Percentiles rank a stretch among this genome's conserved stretches.
These are phyloP conservation scores for Taenioides sp. DNA, from an alignment of 2,797 vertebrate species.

Conservation along the genomic window DNA sequence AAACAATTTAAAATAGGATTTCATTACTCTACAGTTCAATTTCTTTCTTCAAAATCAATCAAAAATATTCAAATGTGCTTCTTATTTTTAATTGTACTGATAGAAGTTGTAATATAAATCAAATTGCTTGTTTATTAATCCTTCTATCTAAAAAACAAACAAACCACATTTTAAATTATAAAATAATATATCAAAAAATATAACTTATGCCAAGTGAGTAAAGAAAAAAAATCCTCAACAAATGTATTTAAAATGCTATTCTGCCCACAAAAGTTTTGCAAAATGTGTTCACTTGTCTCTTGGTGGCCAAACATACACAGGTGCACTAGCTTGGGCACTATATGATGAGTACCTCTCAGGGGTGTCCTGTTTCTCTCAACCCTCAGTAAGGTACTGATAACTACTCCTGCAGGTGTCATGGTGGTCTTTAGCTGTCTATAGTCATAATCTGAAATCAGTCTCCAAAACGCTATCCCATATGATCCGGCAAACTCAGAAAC, in stretches of 20 bases:
- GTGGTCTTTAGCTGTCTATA: slow-evolving; percentile 59
- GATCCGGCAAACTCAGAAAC: slow-evolving; percentile 57
- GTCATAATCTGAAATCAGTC: slow-evolving; percentile 55
- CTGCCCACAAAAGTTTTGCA: background rate
- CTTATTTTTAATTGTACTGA: background rate
- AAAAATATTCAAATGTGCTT: background rate
- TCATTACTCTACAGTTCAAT: no score
- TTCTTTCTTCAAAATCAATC: background rate
- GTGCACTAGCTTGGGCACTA: slow-evolving; percentile 20
- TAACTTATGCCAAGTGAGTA: no score
- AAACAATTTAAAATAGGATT: no score
- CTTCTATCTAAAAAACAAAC: no score
- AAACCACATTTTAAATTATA: no score
- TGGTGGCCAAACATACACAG: background rate
- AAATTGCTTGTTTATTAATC: no score
- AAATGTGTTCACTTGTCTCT: background rate
- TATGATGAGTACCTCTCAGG: slow-evolving; percentile 42
- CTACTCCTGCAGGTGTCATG: slow-evolving; percentile 44
- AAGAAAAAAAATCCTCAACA: no score
- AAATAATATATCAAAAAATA: no score
- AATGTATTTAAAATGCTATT: no score
- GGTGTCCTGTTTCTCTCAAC: slow-evolving; percentile 54
- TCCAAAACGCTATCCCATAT: slow-evolving; percentile 56
- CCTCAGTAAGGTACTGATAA: slow-evolving; percentile 43
- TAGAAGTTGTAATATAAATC: no score